Evolutionary conservation across 2,888 invertebrate genomes (phyloP).

Genomic region (Crematogaster levior): DNA sequence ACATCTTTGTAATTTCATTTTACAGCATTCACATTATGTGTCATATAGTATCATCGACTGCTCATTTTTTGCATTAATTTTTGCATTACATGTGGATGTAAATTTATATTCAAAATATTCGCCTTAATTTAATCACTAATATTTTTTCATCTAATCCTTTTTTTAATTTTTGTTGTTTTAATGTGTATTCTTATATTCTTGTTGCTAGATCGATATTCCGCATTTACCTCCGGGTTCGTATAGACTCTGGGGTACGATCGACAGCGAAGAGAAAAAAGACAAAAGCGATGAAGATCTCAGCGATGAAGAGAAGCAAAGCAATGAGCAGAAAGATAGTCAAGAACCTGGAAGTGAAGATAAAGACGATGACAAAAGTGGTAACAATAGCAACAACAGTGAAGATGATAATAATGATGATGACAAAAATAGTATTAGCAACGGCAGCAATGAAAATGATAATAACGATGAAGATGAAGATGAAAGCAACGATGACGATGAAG

Average conservation of each 20-base stretch:
- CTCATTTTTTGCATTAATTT: neutral
- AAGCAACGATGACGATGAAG: neutral
- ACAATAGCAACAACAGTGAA: neutral
- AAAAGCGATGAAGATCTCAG: slow-evolving; percentile 51
- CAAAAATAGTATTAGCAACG: no score
- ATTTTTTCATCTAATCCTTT: no score
- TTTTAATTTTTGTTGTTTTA: no score
- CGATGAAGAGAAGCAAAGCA: slow-evolving; percentile 24
- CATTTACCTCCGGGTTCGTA: neutral
- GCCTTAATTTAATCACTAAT: no score
- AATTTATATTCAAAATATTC: neutral
- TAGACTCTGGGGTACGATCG: neutral
- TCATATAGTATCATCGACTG: neutral
- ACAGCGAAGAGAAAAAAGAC: neutral
- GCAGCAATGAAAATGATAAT: neutral
- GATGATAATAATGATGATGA: neutral
- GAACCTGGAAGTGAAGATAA: neutral
- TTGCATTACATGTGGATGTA: neutral
- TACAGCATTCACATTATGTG: neutral
- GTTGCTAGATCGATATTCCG: slow-evolving; percentile 9
- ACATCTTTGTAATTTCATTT: neutral
- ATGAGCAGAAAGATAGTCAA: neutral
- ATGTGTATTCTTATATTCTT: no score
- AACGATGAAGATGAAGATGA: neutral
- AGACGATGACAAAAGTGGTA: neutral